Evolutionary conservation across 2,797 vertebrate genomes (phyloP).

Genomic region (Hypotaenidia okinawae): DNA sequence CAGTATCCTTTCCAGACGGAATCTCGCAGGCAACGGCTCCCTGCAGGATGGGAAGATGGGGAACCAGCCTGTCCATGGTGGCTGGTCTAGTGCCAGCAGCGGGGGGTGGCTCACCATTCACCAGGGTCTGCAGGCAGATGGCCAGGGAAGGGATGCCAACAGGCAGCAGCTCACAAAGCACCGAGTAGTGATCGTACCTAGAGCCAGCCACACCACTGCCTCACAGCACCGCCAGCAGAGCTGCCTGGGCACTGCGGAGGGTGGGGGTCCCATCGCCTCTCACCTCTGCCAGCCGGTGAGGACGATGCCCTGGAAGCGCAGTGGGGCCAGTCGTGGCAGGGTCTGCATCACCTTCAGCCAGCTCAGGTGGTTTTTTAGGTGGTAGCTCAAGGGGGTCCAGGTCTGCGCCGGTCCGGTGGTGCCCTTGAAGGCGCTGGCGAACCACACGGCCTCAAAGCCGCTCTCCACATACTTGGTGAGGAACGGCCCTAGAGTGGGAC

Average conservation of each 20-base stretch:
- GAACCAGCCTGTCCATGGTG: fast-evolving
- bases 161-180: conserved; percentile 81
- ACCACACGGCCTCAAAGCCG: conserved; percentile 78
- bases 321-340: conserved; percentile 58
- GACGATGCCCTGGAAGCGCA: conserved; percentile 72
- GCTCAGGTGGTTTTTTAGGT: conserved; percentile 79
- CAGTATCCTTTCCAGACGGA: fast-evolving
- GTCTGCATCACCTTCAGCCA: conserved; percentile 77
- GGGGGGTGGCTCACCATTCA: conserved; percentile 70
- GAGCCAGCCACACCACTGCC: not conserved
- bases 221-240: fast-evolving
- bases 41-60: not conserved
- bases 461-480: conserved; percentile 75
- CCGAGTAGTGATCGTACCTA: conserved; percentile 81
- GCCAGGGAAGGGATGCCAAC: conserved; percentile 81
- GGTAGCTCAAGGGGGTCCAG: conserved; percentile 75
- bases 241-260: fast-evolving
- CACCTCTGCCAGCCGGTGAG: conserved; percentile 85
- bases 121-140: conserved; percentile 77
- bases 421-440: conserved; percentile 84
- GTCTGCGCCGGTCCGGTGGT: conserved; percentile 69
- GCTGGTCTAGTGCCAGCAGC: not conserved
- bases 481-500: conserved; percentile 28
- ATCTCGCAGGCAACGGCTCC: not conserved
- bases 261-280: not conserved